These are phyloP conservation scores for Rhyacophila brunnea DNA, from an alignment of 1,140 invertebrate species.

Conservation along the genomic window DNA sequence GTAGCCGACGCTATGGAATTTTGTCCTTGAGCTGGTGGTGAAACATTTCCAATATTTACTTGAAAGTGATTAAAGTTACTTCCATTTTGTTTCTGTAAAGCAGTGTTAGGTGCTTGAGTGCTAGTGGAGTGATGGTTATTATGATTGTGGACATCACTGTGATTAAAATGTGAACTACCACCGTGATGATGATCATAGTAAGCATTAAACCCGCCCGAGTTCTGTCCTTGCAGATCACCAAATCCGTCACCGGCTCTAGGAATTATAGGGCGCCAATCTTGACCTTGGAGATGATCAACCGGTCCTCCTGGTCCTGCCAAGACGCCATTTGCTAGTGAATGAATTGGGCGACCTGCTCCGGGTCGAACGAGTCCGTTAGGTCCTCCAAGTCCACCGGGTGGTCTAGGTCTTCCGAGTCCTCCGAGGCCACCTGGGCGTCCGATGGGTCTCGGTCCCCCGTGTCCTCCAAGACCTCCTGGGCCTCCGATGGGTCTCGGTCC, in stretches of 20 bases:
- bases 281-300: conserved; percentile 36
- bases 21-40: too few relatives aligned
- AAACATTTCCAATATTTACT: too few relatives aligned
- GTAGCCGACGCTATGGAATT: too few relatives aligned
- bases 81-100: conserved; percentile 1
- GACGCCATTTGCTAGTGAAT: conserved; percentile 33
- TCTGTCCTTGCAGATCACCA: not conserved
- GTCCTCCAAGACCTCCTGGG: conserved; percentile 20
- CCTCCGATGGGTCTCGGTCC: conserved; percentile 16
- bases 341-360: conserved; percentile 15
- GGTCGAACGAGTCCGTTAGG: conserved; percentile 7
- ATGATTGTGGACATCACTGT: conserved; percentile 1
- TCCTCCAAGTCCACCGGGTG: conserved; percentile 22
- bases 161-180: not conserved
- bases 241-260: not conserved
- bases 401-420: conserved; percentile 24
- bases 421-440: conserved; percentile 25
- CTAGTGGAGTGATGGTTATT: not conserved
- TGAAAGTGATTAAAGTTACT: too few relatives aligned
- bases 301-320: conserved; percentile 43
- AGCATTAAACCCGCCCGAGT: not conserved
- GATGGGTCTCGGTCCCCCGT: not conserved
- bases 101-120: not conserved
- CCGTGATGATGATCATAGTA: too few relatives aligned
- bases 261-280: conserved; percentile 2